These are phyloP conservation scores for Phortica variegata DNA, from an alignment of 1,140 invertebrate genomes.

Conservation along the genomic window DNA sequence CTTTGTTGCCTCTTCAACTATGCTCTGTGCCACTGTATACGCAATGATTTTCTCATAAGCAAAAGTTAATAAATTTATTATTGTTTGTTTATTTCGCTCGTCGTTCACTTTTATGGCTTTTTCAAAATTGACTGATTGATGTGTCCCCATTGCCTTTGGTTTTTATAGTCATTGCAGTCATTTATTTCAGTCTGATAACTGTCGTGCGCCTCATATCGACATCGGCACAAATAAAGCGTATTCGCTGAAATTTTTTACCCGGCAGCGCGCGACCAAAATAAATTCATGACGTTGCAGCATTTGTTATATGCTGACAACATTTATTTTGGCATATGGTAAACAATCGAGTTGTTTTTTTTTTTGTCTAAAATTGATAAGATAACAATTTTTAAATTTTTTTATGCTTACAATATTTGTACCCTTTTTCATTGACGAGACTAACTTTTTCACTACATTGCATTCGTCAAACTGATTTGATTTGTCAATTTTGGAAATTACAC, in stretches of 20 bases:
- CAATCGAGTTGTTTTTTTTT: no score
- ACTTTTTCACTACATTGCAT: no score
- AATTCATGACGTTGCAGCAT: conserved; percentile 19
- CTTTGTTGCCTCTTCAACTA: no score
- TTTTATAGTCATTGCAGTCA: conserved; percentile 35
- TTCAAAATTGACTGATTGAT: conserved; percentile 45
- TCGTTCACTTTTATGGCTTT: conserved; percentile 8
- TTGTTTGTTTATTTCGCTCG: conserved; percentile 22
- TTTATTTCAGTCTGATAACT: conserved; percentile 2
- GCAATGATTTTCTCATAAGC: conserved; percentile 1
- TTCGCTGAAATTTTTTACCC: background rate
- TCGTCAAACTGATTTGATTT: no score
- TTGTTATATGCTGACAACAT: background rate
- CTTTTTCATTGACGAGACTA: no score
- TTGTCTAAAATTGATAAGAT: conserved; percentile 11
- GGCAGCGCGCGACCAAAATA: conserved; percentile 5
- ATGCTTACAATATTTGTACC: no score
- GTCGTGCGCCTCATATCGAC: background rate
- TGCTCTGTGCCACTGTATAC: no score
- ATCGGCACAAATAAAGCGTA: no score
- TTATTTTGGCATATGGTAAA: background rate
- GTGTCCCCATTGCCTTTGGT: conserved; percentile 31
- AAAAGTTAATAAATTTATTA: conserved; percentile 12
- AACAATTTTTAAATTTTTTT: conserved; percentile 1
- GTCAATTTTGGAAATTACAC: no score